Evolutionary conservation across 1,140 invertebrate genomes (phyloP).

Genomic region (Neodiprion lecontei): DNA sequence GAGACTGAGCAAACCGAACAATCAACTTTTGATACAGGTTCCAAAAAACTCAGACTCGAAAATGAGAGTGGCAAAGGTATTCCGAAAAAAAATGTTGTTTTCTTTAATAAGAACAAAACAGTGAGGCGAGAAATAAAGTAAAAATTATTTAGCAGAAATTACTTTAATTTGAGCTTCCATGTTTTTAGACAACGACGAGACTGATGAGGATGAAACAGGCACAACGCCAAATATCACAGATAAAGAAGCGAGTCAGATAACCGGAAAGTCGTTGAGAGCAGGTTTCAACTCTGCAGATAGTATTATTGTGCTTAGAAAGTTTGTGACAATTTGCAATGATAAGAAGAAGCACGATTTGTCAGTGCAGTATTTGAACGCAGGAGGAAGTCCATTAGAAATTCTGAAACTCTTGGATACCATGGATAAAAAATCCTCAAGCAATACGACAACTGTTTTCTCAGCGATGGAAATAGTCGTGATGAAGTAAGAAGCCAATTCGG

Average conservation of each 20-base stretch:
- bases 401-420: conserved; percentile 63
- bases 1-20: no score
- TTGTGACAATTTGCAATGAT: conserved; percentile 38
- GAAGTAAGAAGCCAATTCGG: conserved; percentile 49
- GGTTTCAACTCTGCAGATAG: conserved; percentile 29
- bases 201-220: not conserved
- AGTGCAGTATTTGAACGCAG: conserved; percentile 69
- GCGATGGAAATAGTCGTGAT: conserved; percentile 71
- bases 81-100: not conserved
- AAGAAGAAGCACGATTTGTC: conserved; percentile 62
- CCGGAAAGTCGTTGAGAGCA: conserved; percentile 37
- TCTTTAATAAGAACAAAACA: not conserved
- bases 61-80: not conserved
- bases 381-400: conserved; percentile 73
- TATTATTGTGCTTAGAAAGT: conserved; percentile 32
- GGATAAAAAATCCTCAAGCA: conserved; percentile 66
- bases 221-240: not conserved
- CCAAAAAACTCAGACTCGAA: not conserved
- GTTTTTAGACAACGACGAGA: no score
- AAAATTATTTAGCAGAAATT: not conserved
- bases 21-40: not conserved
- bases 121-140: not conserved
- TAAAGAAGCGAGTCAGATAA: conserved; percentile 30
- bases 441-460: conserved; percentile 65
- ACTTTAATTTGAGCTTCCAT: not conserved